Conservation (phyloP, 35 echinoderm and acorn worm genomes). For the Stichopus chloronotus region DNA sequence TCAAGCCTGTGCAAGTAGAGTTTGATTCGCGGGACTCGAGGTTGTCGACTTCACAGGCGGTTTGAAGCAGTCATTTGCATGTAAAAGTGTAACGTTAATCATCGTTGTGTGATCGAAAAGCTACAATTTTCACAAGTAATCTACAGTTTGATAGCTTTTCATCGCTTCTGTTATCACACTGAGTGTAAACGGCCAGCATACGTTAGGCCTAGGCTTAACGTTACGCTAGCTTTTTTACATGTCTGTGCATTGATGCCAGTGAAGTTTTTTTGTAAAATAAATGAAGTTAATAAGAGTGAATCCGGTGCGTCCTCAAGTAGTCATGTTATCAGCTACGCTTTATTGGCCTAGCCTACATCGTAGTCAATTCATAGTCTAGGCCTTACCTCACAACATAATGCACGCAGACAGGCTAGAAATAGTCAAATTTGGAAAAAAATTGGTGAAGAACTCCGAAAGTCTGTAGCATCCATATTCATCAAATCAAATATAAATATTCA, state of each 20-base stretch:
- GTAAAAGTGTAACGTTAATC: not conserved
- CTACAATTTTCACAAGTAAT: not conserved
- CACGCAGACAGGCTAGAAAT: not conserved
- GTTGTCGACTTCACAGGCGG: not conserved
- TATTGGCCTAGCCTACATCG: not conserved
- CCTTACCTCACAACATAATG: not conserved
- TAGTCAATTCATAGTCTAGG: not conserved
- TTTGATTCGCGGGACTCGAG: no score
- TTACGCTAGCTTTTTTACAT: not conserved
- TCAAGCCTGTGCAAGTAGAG: no score
- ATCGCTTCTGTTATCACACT: no score
- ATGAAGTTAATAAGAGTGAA: not conserved
- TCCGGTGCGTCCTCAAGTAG: no score
- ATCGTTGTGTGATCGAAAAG: not conserved
- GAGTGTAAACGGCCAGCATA: no score
- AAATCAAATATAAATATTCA: no score
- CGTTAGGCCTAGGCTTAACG: not conserved
- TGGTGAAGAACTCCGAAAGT: no score
- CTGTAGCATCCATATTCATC: no score
- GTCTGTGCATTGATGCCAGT: not conserved
- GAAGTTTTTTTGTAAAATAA: not conserved
- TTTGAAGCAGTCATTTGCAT: not conserved
- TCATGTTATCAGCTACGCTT: no score
- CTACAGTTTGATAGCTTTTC: not conserved
- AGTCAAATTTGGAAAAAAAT: no score